These are phyloP conservation scores for Ornithoptera priamus DNA, from an alignment of 2,888 invertebrate species.

Conservation along the genomic window DNA sequence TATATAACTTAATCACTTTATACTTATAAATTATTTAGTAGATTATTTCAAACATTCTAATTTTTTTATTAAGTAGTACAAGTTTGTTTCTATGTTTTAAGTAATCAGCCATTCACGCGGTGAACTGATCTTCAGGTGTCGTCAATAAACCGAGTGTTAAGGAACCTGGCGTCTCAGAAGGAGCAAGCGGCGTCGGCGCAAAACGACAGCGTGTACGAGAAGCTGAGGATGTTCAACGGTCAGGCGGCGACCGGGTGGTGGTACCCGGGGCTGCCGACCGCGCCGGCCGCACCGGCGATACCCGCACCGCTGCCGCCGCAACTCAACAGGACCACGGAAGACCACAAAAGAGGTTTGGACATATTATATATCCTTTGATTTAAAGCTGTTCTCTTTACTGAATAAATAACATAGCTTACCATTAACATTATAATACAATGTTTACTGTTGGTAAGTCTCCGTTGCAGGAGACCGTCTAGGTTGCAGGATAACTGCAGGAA, in stretches of 20 bases:
- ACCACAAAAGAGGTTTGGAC: constrained; percentile 87
- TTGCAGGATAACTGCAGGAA: too few relatives aligned
- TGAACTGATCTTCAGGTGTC: constrained; percentile 85
- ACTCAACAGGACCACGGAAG: constrained; percentile 82
- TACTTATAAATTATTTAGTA: too few relatives aligned
- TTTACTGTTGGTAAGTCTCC: too few relatives aligned
- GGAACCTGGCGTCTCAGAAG: constrained; percentile 97
- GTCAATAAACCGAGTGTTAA: constrained; percentile 97
- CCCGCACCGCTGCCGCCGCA: constrained; percentile 83
- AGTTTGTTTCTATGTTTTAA: neutral
- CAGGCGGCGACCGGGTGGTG: constrained; percentile 91
- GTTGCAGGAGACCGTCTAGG: too few relatives aligned
- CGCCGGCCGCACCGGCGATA: constrained; percentile 86
- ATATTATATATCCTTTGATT: neutral
- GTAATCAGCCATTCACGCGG: neutral
- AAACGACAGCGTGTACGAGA: constrained; percentile 96
- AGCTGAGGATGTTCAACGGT: constrained; percentile 96
- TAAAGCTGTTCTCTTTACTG: too few relatives aligned
- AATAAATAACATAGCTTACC: too few relatives aligned
- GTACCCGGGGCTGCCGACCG: constrained; percentile 89
- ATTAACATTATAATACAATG: too few relatives aligned
- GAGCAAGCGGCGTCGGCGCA: constrained; percentile 91
- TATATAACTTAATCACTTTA: too few relatives aligned
- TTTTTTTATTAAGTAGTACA: too few relatives aligned
- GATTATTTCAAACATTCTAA: too few relatives aligned